Evolutionary conservation across 2,113 vertebrate species (phyloP).

Genomic region (Morone chrysops): DNA sequence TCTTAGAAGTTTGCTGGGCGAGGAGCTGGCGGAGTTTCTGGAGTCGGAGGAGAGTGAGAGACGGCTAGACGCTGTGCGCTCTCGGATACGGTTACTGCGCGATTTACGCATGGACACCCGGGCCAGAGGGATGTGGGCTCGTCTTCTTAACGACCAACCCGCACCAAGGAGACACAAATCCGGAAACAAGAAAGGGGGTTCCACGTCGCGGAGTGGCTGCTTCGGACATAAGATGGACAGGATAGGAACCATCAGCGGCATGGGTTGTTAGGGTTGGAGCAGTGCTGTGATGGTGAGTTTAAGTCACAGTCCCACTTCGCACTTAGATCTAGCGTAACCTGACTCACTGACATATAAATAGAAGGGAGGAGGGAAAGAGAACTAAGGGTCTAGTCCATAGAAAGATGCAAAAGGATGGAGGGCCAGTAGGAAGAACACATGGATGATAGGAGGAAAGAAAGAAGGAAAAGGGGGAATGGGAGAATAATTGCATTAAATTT

Average conservation of each 20-base stretch:
- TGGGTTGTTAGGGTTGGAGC: slow-evolving; percentile 91
- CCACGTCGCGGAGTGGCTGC: slow-evolving; percentile 88
- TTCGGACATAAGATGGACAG: slow-evolving; percentile 98
- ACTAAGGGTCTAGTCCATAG: not conserved
- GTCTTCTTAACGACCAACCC: slow-evolving; percentile 88
- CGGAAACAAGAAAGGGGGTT: slow-evolving; percentile 88
- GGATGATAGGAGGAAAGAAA: not conserved
- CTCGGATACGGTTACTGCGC: slow-evolving; percentile 86
- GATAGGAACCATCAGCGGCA: slow-evolving; percentile 95
- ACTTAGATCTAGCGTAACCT: not conserved
- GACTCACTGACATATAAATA: not conserved
- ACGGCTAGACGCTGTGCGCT: slow-evolving; percentile 81
- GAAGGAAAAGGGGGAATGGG: no score
- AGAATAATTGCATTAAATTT: not conserved
- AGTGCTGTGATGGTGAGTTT: slow-evolving; percentile 84
- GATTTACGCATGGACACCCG: slow-evolving; percentile 89
- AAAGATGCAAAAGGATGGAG: not conserved
- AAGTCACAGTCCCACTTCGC: not conserved
- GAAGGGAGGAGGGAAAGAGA: not conserved
- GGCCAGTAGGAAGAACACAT: not conserved
- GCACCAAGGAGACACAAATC: slow-evolving; percentile 85
- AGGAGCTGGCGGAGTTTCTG: slow-evolving; percentile 86
- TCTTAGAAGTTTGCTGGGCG: slow-evolving; percentile 85
- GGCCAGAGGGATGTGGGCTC: slow-evolving; percentile 87
- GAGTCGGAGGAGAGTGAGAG: slow-evolving; percentile 84